These are phyloP conservation scores for Anorthoa munda DNA, from an alignment of 2,888 invertebrate species.

Conservation along the genomic window DNA sequence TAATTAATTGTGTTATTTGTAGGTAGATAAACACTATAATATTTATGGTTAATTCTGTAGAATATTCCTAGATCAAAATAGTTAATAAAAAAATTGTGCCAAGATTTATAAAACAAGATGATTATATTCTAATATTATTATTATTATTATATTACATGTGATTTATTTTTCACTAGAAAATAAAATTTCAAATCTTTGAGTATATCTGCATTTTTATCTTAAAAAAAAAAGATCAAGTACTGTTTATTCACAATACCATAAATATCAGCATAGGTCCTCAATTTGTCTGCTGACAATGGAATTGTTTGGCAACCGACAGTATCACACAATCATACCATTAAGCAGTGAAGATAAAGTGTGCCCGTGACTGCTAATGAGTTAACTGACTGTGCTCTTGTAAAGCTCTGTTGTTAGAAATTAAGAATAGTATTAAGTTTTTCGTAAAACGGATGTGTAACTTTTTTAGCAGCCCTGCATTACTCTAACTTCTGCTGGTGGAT, in stretches of 20 bases:
- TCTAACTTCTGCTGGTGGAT: too few species aligned
- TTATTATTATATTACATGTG: too few species aligned
- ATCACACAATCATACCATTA: not conserved
- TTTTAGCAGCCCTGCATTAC: too few species aligned
- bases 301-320: not conserved
- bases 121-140: too few species aligned
- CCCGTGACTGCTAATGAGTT: not conserved
- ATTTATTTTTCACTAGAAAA: not conserved
- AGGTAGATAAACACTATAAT: slow-evolving; percentile 3
- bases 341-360: not conserved
- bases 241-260: too few species aligned
- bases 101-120: too few species aligned
- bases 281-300: not conserved
- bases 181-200: not conserved
- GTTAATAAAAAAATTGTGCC: not conserved
- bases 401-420: too few species aligned
- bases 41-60: not conserved
- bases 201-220: not conserved
- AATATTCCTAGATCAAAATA: not conserved
- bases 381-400: not conserved
- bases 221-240: not conserved
- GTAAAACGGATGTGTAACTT: too few species aligned
- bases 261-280: not conserved
- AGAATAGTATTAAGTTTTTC: too few species aligned
- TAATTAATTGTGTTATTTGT: not conserved